Evolutionary conservation across 2,888 invertebrate species (phyloP).

Genomic region (Caenorhabditis sp.): DNA sequence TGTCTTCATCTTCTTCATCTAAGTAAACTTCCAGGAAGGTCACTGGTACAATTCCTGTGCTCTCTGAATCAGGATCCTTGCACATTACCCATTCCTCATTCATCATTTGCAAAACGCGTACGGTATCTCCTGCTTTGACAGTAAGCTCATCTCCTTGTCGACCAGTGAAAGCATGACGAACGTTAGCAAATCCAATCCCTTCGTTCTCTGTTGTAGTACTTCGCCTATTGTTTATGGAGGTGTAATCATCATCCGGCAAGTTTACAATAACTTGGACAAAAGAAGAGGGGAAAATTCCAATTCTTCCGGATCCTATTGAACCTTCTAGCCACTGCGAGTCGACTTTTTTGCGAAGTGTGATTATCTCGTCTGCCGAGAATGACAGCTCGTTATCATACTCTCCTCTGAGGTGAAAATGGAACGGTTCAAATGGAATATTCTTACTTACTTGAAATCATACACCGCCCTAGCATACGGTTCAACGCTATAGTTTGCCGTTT

Average conservation of each 20-base stretch:
- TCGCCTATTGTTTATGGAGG: conserved; percentile 25
- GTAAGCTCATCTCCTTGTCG: conserved; percentile 75
- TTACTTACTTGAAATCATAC: conserved; percentile 63
- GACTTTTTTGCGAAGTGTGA: conserved; percentile 65
- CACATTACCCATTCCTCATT: conserved; percentile 79
- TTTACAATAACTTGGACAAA: conserved; percentile 71
- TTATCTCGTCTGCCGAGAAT: conserved; percentile 75
- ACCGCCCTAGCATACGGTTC: conserved; percentile 69
- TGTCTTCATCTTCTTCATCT: conserved; percentile 76
- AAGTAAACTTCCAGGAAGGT: conserved; percentile 78
- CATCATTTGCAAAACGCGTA: conserved; percentile 74
- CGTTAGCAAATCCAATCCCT: conserved; percentile 74
- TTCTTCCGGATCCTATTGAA: conserved; percentile 50
- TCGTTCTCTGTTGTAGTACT: conserved; percentile 42
- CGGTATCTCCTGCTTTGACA: conserved; percentile 74
- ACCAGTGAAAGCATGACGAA: conserved; percentile 75
- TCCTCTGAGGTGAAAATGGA: conserved; percentile 61
- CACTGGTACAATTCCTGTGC: conserved; percentile 76
- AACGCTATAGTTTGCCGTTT: conserved; percentile 45
- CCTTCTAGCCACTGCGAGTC: conserved; percentile 77
- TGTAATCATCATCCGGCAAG: conserved; percentile 42
- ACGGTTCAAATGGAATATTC: no score
- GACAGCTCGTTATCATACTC: conserved; percentile 76
- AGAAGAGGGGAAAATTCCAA: conserved; percentile 67
- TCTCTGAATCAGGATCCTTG: conserved; percentile 73